A percentile compares a stretch with the other conserved stretches of the same genome.
Conservation (phyloP, 2,797 vertebrate genomes). For the Pogoniulus pusillus region DNA sequence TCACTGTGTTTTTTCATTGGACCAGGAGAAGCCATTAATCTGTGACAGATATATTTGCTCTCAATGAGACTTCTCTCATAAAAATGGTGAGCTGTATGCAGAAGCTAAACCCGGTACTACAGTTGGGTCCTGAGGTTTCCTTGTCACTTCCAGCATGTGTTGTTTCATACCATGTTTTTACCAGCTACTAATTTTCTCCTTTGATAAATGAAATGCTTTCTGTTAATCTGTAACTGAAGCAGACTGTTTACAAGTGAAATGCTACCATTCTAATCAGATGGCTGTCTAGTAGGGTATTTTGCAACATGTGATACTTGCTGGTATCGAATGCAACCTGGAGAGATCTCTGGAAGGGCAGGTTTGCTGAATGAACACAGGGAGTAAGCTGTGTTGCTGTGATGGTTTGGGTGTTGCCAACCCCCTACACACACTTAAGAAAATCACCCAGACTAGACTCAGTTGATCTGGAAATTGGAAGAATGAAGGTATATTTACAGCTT, state of each 20-base stretch:
- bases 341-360: slow-evolving; percentile 27
- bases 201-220: slow-evolving; percentile 23
- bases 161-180: background rate
- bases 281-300: slow-evolving; percentile 8
- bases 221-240: slow-evolving; percentile 60
- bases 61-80: background rate
- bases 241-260: slow-evolving; percentile 38
- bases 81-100: background rate
- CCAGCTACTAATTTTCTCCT: slow-evolving; percentile 13
- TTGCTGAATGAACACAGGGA: slow-evolving; percentile 36
- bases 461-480: too few species aligned
- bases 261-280: slow-evolving; percentile 50
- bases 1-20: background rate
- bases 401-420: too few species aligned
- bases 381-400: background rate
- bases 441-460: too few species aligned
- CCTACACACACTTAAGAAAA: too few species aligned
- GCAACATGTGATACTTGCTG: background rate
- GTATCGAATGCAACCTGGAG: slow-evolving; percentile 28
- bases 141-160: background rate
- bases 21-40: background rate
- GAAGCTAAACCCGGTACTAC: background rate
- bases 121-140: background rate
- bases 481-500: too few species aligned
- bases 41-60: background rate